Conservation (phyloP, 1,140 invertebrate genomes). For the Stegodyphus mimosarum region DNA sequence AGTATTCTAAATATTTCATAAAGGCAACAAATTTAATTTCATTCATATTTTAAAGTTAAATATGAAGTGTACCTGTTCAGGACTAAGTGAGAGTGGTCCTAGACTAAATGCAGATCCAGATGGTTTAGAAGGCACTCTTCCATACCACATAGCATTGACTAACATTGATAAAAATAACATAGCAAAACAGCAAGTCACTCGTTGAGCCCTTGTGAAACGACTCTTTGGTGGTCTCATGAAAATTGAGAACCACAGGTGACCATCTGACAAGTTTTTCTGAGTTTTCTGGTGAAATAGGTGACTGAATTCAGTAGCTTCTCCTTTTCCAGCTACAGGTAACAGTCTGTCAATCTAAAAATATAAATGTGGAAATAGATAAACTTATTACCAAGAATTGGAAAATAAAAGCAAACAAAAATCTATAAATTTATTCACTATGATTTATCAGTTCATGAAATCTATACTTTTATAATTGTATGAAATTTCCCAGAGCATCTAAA, state of each 20-base stretch:
- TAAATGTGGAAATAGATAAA: neutral
- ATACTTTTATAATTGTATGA: no score
- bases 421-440: neutral
- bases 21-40: no score
- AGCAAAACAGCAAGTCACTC: constrained; percentile 72
- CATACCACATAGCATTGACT: constrained; percentile 73
- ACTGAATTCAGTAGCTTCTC: constrained; percentile 67
- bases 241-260: constrained; percentile 74
- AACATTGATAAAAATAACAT: constrained; percentile 73
- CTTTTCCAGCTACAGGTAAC: constrained; percentile 71
- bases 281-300: constrained; percentile 70
- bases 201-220: constrained; percentile 71
- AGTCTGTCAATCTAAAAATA: constrained; percentile 70
- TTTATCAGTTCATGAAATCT: no score
- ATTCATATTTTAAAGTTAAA: no score
- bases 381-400: neutral
- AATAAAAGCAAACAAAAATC: neutral
- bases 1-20: no score
- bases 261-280: constrained; percentile 71
- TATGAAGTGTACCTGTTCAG: constrained; percentile 66
- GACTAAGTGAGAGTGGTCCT: constrained; percentile 70
- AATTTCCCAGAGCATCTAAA: no score
- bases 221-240: constrained; percentile 71
- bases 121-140: constrained; percentile 63
- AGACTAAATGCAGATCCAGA: constrained; percentile 66